Evolutionary conservation across 2,113 vertebrate species (phyloP).

Genomic region (Gallinago paraguaiae): DNA sequence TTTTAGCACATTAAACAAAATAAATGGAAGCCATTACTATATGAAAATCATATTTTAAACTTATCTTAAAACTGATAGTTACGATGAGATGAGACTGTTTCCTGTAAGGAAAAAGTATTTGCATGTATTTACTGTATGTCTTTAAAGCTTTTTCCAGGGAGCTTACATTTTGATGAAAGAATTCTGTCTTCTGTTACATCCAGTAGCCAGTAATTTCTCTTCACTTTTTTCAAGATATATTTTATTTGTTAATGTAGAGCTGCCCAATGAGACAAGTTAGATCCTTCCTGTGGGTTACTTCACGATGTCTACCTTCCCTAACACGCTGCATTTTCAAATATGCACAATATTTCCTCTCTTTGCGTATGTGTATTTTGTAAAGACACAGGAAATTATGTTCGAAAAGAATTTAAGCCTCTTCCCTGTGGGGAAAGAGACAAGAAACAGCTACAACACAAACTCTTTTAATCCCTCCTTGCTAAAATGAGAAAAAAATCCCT

Average conservation of each 20-base stretch:
- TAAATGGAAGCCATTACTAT: background rate
- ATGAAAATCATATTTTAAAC: background rate
- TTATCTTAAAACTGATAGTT: background rate
- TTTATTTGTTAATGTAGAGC: background rate
- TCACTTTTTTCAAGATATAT: background rate
- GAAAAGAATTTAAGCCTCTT: conserved; percentile 48
- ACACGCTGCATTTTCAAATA: background rate
- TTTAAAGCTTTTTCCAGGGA: background rate
- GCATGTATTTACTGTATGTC: background rate
- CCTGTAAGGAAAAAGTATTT: background rate
- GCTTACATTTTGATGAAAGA: background rate
- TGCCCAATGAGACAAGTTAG: background rate
- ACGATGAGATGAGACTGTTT: background rate
- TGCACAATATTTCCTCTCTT: background rate
- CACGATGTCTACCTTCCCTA: background rate
- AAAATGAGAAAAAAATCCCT: conserved; percentile 45
- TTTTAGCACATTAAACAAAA: background rate
- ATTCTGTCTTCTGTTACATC: background rate
- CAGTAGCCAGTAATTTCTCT: background rate
- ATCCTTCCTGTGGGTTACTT: background rate
- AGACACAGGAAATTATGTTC: conserved; percentile 38
- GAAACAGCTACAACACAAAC: conserved; percentile 24
- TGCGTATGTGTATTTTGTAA: background rate
- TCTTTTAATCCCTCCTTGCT: conserved; percentile 48
- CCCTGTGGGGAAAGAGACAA: conserved; percentile 12